Evolutionary conservation across 2,888 invertebrate genomes (phyloP).

Genomic region (Taenaris catops): DNA sequence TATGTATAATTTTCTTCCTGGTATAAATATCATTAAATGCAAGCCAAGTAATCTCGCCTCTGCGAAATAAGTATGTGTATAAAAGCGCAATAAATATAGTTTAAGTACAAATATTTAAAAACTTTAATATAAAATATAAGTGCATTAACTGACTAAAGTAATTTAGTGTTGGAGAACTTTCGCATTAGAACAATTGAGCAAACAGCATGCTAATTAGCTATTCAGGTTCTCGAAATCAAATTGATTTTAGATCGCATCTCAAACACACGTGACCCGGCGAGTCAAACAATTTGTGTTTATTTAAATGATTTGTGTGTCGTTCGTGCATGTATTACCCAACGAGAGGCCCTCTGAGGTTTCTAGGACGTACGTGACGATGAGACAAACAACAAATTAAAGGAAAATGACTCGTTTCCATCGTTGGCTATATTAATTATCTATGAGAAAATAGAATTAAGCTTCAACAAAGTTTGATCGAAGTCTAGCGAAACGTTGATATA

Average conservation of each 20-base stretch:
- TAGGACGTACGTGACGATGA: slow-evolving; percentile 15
- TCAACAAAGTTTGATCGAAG: too few species aligned
- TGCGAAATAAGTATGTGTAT: too few species aligned
- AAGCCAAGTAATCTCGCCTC: too few species aligned
- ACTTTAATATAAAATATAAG: too few species aligned
- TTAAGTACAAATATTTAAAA: too few species aligned
- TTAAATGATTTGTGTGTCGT: slow-evolving; percentile 14
- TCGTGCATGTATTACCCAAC: slow-evolving; percentile 18
- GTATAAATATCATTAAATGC: too few species aligned
- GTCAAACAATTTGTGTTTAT: slow-evolving; percentile 11
- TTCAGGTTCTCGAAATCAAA: slow-evolving; percentile 8
- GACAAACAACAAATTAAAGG: neutral
- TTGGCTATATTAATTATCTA: neutral
- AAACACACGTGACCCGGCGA: slow-evolving; percentile 15
- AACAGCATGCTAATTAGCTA: slow-evolving; percentile 3
- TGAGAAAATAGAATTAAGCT: neutral
- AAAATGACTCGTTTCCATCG: neutral
- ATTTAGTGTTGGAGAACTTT: too few species aligned
- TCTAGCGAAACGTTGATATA: too few species aligned
- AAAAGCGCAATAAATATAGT: too few species aligned
- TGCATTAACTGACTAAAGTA: too few species aligned
- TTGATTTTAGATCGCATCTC: slow-evolving; percentile 14
- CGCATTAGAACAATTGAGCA: slow-evolving; percentile 1
- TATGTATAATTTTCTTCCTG: too few species aligned
- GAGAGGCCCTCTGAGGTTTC: slow-evolving; percentile 12